phyloP scores from a whole-genome alignment of 2,888 invertebrate genomes.

The Lasioglossum lativentre region DNA sequence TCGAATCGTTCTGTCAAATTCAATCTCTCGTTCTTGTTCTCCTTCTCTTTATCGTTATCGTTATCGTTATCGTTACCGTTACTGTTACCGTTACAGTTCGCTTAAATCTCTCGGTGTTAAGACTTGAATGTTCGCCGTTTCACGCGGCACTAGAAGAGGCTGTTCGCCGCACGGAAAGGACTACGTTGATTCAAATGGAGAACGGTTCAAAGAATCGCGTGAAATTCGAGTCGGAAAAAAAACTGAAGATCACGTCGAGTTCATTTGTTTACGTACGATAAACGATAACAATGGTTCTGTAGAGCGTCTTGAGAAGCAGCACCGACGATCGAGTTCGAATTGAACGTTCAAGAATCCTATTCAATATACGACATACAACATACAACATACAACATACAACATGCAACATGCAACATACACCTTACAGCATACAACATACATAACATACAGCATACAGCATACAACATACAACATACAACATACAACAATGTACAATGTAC shows the following conservation, averaged over 20 bases:
- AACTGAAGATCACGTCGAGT: neutral
- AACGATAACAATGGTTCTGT: neutral
- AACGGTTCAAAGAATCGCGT: neutral
- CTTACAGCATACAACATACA: too few relatives aligned
- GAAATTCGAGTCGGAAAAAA: neutral
- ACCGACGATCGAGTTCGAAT: neutral
- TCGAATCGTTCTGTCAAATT: slow-evolving; percentile 11
- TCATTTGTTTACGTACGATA: neutral
- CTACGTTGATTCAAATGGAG: neutral
- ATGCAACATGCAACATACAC: neutral
- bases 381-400: neutral
- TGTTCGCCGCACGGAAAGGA: neutral
- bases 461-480: neutral
- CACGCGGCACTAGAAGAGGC: neutral
- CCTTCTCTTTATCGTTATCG: neutral
- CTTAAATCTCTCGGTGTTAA: neutral
- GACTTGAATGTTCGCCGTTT: neutral
- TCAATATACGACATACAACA: neutral
- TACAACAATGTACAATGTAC: too few relatives aligned
- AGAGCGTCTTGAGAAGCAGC: neutral
- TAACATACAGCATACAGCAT: neutral
- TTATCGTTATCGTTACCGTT: neutral
- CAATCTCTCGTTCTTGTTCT: neutral
- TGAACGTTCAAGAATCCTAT: neutral
- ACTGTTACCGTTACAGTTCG: neutral